phyloP scores from a whole-genome alignment of 2,797 vertebrate species.

The Hypotaenidia okinawae region DNA sequence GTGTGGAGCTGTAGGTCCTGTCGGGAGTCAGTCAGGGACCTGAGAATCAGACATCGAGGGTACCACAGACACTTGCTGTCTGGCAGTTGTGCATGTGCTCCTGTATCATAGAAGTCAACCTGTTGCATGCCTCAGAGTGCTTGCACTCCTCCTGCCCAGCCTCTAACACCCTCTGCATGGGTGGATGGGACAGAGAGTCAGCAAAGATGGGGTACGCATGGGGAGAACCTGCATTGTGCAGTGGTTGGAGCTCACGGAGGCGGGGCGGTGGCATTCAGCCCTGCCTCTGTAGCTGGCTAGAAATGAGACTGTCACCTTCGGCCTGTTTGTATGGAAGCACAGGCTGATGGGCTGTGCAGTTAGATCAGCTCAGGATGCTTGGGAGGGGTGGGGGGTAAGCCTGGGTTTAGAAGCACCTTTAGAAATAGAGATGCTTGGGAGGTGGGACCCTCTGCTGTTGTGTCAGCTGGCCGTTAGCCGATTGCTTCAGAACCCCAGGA shows the following conservation, averaged over 20 bases:
- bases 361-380: neutral
- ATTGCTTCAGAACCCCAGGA: neutral
- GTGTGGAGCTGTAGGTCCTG: neutral
- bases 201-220: neutral
- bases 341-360: neutral
- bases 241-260: accelerated
- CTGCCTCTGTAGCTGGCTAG: neutral
- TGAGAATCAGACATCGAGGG: neutral
- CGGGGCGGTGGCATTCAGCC: neutral
- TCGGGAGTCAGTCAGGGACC: neutral
- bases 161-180: neutral
- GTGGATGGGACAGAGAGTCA: neutral
- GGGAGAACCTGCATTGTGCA: accelerated
- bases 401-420: neutral
- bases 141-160: neutral
- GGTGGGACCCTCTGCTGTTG: neutral
- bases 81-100: neutral
- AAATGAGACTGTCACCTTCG: neutral
- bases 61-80: accelerated
- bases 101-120: neutral
- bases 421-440: neutral
- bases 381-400: neutral
- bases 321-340: neutral
- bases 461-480: neutral
- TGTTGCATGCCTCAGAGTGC: neutral